Conservation (phyloP, 2,888 invertebrate genomes). For the Ophion costatus region DNA sequence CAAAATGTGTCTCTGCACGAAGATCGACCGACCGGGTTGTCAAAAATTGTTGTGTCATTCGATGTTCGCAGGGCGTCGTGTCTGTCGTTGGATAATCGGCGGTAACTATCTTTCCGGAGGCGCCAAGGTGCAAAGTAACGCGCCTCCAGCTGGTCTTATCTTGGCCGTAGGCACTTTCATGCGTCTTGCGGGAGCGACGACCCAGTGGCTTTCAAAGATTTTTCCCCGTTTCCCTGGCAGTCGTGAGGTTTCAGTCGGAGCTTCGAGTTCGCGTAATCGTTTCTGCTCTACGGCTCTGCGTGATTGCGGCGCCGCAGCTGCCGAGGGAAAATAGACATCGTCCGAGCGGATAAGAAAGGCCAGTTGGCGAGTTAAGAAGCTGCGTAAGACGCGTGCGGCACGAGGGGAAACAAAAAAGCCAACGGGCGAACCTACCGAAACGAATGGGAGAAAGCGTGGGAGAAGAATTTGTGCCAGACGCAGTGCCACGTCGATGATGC, state of each 20-base stretch:
- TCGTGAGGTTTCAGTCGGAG: constrained; percentile 15
- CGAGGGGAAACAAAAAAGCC: background rate
- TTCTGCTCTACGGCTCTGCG: constrained; percentile 27
- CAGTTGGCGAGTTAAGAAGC: constrained; percentile 11
- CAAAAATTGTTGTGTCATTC: too few species aligned
- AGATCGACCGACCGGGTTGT: too few species aligned
- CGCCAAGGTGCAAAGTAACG: background rate
- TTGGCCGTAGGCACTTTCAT: constrained; percentile 12
- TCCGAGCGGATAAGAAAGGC: constrained; percentile 10
- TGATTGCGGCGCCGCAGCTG: constrained; percentile 32
- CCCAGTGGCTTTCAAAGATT: constrained; percentile 2
- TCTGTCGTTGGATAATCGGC: constrained; percentile 3
- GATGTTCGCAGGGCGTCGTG: constrained; percentile 28
- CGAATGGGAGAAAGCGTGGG: constrained; percentile 19
- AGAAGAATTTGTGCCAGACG: constrained; percentile 6
- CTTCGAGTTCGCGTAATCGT: constrained; percentile 26
- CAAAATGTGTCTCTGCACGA: too few species aligned
- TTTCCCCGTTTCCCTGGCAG: background rate
- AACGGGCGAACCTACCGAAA: background rate
- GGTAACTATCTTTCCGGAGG: background rate
- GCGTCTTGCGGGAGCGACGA: constrained; percentile 6
- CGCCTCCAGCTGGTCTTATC: constrained; percentile 11
- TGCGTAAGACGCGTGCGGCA: background rate
- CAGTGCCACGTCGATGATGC: constrained; percentile 9
- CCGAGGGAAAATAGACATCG: constrained; percentile 6